A percentile compares a stretch with the other conserved stretches of the same genome.
Conservation (phyloP, 2,888 invertebrate species). For the Caenorhabditis sp. region DNA sequence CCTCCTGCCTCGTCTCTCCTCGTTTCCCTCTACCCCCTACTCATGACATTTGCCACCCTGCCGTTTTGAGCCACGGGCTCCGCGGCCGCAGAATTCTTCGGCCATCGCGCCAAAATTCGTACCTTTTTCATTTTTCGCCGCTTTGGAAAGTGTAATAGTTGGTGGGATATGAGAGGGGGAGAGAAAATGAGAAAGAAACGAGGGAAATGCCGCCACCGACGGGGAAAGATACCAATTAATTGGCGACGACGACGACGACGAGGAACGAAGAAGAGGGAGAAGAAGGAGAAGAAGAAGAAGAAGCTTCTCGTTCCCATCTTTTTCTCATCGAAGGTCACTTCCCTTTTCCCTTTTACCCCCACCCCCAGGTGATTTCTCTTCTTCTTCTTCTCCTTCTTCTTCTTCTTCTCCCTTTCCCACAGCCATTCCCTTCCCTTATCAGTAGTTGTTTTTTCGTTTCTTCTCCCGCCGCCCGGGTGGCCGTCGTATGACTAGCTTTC, state of each 20-base stretch:
- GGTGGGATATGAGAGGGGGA: not conserved
- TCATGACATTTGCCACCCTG: conserved; percentile 41
- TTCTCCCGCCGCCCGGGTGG: not conserved
- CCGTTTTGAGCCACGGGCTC: conserved; percentile 3
- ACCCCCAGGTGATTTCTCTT: not conserved
- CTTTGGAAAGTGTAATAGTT: not conserved
- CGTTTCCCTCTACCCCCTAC: too few relatives aligned
- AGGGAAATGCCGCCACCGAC: not conserved
- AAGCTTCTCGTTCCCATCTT: conserved; percentile 7
- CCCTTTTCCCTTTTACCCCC: not conserved
- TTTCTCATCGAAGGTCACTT: conserved; percentile 29
- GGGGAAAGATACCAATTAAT: conserved; percentile 23
- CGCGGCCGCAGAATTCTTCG: not conserved
- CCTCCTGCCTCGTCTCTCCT: not conserved
- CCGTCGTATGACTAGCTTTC: conserved; percentile 4
- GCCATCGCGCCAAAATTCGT: not conserved
- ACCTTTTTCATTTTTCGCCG: conserved; percentile 7
- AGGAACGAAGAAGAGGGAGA: not conserved
- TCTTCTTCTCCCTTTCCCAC: not conserved
- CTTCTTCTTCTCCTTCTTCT: not conserved
- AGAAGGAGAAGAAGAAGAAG: conserved; percentile 8
- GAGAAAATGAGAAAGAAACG: not conserved
- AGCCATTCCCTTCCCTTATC: not conserved
- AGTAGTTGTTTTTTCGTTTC: conserved; percentile 9
- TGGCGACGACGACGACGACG: not conserved